Percentiles rank a stretch among this genome's conserved stretches.
Conservation (phyloP, 1,140 invertebrate genomes). For the Andricus grossulariae region DNA sequence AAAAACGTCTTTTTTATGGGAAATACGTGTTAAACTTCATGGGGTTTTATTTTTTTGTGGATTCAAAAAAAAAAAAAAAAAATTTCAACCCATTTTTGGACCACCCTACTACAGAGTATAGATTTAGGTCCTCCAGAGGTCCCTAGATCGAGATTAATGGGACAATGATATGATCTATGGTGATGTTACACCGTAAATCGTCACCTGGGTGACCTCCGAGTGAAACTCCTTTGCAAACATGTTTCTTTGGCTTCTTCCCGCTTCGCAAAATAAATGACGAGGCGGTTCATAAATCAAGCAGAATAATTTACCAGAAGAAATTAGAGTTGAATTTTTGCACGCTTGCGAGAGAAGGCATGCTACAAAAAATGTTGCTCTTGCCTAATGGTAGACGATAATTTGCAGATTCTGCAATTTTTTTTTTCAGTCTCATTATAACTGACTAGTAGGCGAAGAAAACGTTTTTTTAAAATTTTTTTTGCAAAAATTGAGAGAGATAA, state of each 20-base stretch:
- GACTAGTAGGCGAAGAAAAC: no score
- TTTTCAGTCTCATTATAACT: no score
- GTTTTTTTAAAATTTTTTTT: no score
- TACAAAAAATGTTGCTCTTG: not conserved
- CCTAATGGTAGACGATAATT: not conserved
- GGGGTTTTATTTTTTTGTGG: no score
- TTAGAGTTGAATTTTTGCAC: not conserved
- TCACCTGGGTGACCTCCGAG: slow-evolving; percentile 38
- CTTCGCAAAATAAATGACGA: slow-evolving; percentile 16
- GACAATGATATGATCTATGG: slow-evolving; percentile 50
- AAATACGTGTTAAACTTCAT: no score
- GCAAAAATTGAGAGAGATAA: no score
- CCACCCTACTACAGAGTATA: not conserved
- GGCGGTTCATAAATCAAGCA: slow-evolving; percentile 8
- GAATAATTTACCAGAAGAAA: slow-evolving; percentile 19
- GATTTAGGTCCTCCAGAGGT: not conserved
- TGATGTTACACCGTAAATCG: slow-evolving; percentile 47
- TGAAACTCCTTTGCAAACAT: slow-evolving; percentile 26
- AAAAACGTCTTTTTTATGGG: no score
- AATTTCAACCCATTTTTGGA: no score
- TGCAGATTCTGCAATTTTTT: no score
- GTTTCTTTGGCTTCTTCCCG: slow-evolving; percentile 2
- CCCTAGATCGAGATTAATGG: slow-evolving; percentile 42
- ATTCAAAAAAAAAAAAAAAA: no score
- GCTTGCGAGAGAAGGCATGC: not conserved